phyloP scores from a whole-genome alignment of 2,888 invertebrate species.

The Sarcophaga caerulescens region DNA sequence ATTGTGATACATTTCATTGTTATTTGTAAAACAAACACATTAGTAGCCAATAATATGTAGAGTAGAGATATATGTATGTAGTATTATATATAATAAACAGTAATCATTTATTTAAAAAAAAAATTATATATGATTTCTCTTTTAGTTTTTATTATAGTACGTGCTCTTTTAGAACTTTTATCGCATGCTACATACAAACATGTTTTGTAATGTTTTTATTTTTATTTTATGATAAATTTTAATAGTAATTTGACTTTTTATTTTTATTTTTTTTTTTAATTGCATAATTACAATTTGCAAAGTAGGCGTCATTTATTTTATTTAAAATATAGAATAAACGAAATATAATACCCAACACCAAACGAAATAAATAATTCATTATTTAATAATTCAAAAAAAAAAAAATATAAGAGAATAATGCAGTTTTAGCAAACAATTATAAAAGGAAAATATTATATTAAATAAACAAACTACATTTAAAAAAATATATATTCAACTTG shows the following conservation, averaged over 20 bases:
- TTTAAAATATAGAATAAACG: background rate
- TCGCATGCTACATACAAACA: conserved; percentile 60
- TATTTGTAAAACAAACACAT: background rate
- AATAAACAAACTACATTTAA: conserved; percentile 22
- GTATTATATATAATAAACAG: background rate
- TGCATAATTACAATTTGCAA: conserved; percentile 12
- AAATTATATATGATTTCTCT: conserved; percentile 3
- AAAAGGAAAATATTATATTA: background rate
- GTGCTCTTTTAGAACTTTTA: conserved; percentile 48
- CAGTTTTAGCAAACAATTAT: conserved; percentile 19
- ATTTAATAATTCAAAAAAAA: background rate
- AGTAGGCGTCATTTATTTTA: conserved; percentile 1
- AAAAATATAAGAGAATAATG: conserved; percentile 1
- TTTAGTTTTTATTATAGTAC: conserved; percentile 34
- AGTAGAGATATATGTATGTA: too few species aligned
- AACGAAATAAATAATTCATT: conserved; percentile 23
- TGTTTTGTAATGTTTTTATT: conserved; percentile 57
- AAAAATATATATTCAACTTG: conserved; percentile 5
- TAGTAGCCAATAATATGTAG: background rate
- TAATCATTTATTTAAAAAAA: background rate
- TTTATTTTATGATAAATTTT: background rate
- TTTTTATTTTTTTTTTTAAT: background rate
- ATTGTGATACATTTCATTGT: too few species aligned
- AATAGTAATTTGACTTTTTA: background rate
- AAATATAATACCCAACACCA: conserved; percentile 59